Percentiles rank a stretch among this genome's conserved stretches.
Conservation (phyloP, 1,140 invertebrate species). For the Doryteuthis pealeii region DNA sequence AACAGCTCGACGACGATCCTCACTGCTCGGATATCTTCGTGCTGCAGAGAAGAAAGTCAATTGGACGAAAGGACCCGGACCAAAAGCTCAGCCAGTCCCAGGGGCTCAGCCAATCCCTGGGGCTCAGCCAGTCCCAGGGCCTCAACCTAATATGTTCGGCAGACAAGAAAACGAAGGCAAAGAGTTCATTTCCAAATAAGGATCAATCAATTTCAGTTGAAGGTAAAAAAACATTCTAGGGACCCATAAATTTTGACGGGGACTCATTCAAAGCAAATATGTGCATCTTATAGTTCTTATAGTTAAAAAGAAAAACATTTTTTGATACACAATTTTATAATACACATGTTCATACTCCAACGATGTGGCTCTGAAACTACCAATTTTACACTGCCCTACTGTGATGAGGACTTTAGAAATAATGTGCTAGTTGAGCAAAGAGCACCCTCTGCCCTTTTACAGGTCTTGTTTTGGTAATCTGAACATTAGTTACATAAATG, state of each 20-base stretch:
- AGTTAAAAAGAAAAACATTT: not conserved
- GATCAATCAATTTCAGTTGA: constrained; percentile 21
- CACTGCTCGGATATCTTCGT: constrained; percentile 45
- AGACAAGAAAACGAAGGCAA: constrained; percentile 33
- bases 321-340: not conserved
- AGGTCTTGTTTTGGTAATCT: no score
- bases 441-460: no score
- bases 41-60: constrained; percentile 40
- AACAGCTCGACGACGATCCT: constrained; percentile 27
- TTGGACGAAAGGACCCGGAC: constrained; percentile 26
- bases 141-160: constrained; percentile 36
- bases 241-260: not conserved
- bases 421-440: no score
- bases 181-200: constrained; percentile 21
- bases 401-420: no score
- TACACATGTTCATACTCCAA: no score
- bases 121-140: not conserved
- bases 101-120: not conserved
- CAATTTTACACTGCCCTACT: no score
- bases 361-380: no score
- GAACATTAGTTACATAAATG: no score
- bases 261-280: no score
- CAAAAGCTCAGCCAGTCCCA: constrained; percentile 17
- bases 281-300: not conserved
- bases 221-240: not conserved